Conservation (phyloP, 2,797 vertebrate genomes). For the Molossus molossus region DNA sequence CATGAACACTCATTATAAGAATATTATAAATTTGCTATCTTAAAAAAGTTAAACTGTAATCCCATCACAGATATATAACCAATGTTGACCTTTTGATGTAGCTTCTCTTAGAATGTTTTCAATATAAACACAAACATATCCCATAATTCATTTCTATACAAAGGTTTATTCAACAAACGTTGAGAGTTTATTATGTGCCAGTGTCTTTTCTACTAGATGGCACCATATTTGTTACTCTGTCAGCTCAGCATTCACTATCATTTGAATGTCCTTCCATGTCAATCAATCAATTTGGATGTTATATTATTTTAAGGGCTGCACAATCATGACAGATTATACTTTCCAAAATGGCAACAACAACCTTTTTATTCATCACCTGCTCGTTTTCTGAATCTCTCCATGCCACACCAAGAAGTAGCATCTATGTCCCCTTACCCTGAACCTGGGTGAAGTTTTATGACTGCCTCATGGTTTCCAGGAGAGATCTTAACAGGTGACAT, state of each 20-base stretch:
- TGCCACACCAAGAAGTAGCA: background rate
- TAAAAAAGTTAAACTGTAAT: conserved; percentile 46
- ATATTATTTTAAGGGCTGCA: background rate
- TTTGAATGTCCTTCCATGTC: conserved; percentile 21
- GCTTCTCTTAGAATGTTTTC: conserved; percentile 59
- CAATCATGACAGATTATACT: conserved; percentile 8
- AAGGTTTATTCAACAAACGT: background rate
- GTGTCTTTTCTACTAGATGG: background rate
- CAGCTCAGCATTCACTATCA: background rate
- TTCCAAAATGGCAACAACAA: conserved; percentile 4
- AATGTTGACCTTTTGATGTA: conserved; percentile 21
- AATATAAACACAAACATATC: conserved; percentile 49
- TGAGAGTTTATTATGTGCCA: background rate
- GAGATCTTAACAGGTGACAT: background rate
- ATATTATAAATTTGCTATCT: conserved; percentile 23
- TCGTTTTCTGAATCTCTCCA: background rate
- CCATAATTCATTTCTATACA: background rate
- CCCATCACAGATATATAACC: conserved; percentile 1
- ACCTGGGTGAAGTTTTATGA: background rate
- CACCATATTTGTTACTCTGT: background rate
- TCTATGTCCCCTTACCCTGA: background rate
- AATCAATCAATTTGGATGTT: background rate
- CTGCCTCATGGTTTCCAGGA: conserved; percentile 20
- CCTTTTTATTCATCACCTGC: background rate
- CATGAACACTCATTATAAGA: conserved; percentile 44